phyloP scores from a whole-genome alignment of 2,797 vertebrate species.

The Microctenopoma stevenorrisi region DNA sequence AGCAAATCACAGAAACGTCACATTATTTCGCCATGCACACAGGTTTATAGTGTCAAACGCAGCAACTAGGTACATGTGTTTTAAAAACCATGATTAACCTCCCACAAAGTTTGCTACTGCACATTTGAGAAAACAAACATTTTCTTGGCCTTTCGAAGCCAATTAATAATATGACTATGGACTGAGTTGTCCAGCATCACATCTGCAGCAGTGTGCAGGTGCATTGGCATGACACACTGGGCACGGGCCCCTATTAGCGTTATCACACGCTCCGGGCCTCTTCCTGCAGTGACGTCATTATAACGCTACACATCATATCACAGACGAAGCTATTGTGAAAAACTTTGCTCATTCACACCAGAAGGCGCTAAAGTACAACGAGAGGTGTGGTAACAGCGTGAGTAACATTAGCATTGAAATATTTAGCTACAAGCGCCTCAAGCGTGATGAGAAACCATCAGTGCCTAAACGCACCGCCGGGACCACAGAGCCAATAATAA shows the following conservation, averaged over 20 bases:
- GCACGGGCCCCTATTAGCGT: too few species aligned
- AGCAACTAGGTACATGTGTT: background rate
- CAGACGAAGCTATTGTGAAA: slow-evolving; percentile 6
- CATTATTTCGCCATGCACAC: background rate
- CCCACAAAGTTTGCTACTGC: background rate
- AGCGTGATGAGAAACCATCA: slow-evolving; percentile 6
- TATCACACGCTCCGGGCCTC: background rate
- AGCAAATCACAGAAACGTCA: background rate
- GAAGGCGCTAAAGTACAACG: background rate
- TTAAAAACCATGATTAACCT: background rate
- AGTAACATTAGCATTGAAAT: slow-evolving; percentile 14
- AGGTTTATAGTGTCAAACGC: background rate
- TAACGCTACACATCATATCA: background rate
- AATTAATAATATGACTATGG: background rate
- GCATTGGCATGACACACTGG: too few species aligned
- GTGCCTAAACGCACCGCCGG: background rate
- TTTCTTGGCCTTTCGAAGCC: background rate
- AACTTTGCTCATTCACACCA: slow-evolving; percentile 1
- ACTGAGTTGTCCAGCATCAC: background rate
- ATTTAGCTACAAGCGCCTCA: slow-evolving; percentile 16
- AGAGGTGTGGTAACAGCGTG: slow-evolving; percentile 28
- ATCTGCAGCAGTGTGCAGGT: background rate
- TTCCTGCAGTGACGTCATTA: background rate
- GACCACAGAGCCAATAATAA: background rate
- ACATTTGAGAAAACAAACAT: background rate